phyloP scores from a whole-genome alignment of 2,888 invertebrate species.

The Elegia similella region DNA sequence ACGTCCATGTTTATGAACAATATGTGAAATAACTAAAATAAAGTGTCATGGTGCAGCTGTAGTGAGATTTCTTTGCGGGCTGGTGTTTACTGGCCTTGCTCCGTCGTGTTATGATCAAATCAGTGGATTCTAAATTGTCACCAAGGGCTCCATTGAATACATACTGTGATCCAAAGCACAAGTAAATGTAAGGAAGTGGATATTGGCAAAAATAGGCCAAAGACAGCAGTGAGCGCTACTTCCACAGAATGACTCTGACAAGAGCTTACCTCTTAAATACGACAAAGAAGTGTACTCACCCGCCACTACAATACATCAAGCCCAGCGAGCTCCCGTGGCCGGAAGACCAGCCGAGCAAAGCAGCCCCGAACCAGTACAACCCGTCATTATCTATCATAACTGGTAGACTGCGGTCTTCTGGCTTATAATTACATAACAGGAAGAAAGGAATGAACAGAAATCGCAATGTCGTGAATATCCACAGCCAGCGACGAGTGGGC shows the following conservation, averaged over 20 bases:
- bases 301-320: constrained; percentile 95
- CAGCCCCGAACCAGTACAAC: constrained; percentile 88
- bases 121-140: too few species aligned
- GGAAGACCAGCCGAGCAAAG: constrained; percentile 91
- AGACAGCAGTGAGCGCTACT: too few species aligned
- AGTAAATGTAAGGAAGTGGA: neutral
- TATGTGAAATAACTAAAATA: too few species aligned
- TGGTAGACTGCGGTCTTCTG: constrained; percentile 84
- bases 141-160: too few species aligned
- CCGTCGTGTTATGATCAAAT: too few species aligned
- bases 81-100: too few species aligned
- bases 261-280: too few species aligned
- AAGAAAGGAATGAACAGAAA: constrained; percentile 93
- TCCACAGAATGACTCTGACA: too few species aligned
- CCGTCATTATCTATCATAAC: constrained; percentile 91
- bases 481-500: constrained; percentile 90
- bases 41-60: too few species aligned
- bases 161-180: too few species aligned
- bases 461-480: constrained; percentile 84
- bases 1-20: too few species aligned
- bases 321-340: constrained; percentile 96
- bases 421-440: constrained; percentile 94
- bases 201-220: neutral
- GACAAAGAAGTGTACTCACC: constrained; percentile 78
- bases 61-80: too few species aligned